Evolutionary conservation across 2,888 invertebrate species (phyloP), one percentile per base, ranked within the genome.

Genomic region (Hemistola chrysoprasaria): DNA sequence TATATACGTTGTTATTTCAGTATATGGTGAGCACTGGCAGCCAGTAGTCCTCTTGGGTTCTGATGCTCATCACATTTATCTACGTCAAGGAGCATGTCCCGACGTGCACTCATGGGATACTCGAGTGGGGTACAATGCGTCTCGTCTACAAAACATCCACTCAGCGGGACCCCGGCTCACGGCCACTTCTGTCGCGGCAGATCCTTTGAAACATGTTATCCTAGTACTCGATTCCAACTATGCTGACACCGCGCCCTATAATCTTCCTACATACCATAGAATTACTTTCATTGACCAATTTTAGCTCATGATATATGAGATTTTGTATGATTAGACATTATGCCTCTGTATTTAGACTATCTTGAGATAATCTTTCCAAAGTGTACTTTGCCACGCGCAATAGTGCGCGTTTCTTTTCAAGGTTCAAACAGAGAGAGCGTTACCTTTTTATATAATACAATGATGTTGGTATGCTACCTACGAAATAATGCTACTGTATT

Each of bases 181-280:
- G 16, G 84, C 92, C 1, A 92, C 91, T 0, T 90, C 92, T 3
- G 91, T 90, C 0, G 67, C 90, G 7, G 78, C 90, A 0, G 92
- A 91, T 47, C 80, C 83, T 42, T 76, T 83, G 39, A 83, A 90
- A 47, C 82, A 81, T 37, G 65, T 82, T 11, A 85, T 92, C 59
- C 70, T 92, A 20, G 81, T 92, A 8, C 71, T 93, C 1, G 91
- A 92, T 59, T 91, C 92, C 6, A 92, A 92, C 59, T 92, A 92
- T 66, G 90, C 84, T 0, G 92, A 92, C 58, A 92, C 86, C 42
- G 79, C 92, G 36, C 78, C 86, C 28, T 82, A 81, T 11, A 90
- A 87, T 26, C 36, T 54, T 7, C 62, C 74, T 3, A 75, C 77
- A 3, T 78, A 76, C 40, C 82, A 82, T 51, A 74, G 69, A 50